Conservation (phyloP, 1,140 invertebrate genomes). For the Akabosia matsudoensis region DNA sequence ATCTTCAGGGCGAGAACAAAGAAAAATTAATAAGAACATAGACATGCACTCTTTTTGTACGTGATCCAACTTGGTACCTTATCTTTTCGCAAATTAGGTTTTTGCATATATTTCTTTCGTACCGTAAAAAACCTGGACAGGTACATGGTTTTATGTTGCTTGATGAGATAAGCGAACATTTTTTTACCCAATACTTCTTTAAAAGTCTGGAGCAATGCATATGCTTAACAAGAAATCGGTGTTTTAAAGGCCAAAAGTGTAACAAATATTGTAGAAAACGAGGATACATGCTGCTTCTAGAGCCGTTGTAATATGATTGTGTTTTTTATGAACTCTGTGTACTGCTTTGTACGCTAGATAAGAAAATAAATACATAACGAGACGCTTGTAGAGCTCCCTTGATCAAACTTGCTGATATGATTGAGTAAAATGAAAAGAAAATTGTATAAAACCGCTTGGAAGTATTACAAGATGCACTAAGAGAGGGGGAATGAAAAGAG, state of each 20-base stretch:
- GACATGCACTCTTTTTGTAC: no score
- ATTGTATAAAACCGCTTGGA: conserved; percentile 19
- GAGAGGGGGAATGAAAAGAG: not conserved
- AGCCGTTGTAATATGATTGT: not conserved
- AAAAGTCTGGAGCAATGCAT: not conserved
- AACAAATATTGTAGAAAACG: not conserved
- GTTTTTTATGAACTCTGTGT: not conserved
- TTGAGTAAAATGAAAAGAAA: not conserved
- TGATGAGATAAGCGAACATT: no score
- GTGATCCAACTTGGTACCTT: no score
- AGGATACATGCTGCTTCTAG: not conserved
- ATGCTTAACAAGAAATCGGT: not conserved
- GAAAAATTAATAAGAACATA: no score
- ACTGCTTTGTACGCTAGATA: no score
- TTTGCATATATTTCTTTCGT: no score
- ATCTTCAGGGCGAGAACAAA: no score
- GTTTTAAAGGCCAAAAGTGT: not conserved
- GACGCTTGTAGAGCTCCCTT: not conserved
- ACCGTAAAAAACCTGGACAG: no score
- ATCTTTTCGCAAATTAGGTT: no score
- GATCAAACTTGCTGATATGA: not conserved
- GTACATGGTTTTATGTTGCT: no score
- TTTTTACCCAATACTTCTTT: no score
- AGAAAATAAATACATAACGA: not conserved
- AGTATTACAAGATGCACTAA: no score